Percentiles rank a stretch among this genome's conserved stretches.
Conservation (phyloP, 2,888 invertebrate genomes). For the Eudemis profundana region DNA sequence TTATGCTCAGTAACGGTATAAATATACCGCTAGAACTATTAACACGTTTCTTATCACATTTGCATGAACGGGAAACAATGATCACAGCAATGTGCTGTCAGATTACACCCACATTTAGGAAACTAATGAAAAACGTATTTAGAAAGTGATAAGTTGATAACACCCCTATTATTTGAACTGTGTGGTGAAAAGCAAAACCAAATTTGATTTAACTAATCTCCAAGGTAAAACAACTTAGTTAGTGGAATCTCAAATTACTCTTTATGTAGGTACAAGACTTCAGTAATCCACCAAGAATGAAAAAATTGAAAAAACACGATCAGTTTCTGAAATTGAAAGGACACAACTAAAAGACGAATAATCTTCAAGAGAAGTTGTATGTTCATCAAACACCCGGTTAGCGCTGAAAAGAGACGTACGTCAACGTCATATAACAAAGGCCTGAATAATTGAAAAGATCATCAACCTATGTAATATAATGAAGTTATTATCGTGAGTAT, state of each 20-base stretch:
- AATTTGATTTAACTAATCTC: not conserved
- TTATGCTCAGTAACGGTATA: slow-evolving; percentile 19
- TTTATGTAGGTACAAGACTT: too few species aligned
- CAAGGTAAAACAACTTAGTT: too few species aligned
- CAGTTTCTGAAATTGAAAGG: too few species aligned
- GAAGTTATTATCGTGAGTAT: not conserved
- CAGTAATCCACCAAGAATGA: too few species aligned
- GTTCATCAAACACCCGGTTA: too few species aligned
- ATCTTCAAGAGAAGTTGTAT: too few species aligned
- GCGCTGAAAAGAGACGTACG: too few species aligned
- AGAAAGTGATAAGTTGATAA: slow-evolving; percentile 4
- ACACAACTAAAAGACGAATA: too few species aligned
- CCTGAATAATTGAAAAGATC: not conserved
- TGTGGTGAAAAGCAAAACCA: not conserved
- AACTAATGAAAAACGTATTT: not conserved
- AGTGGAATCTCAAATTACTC: too few species aligned
- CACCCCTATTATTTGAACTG: slow-evolving; percentile 16
- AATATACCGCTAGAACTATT: slow-evolving; percentile 53
- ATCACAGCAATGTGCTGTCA: slow-evolving; percentile 13
- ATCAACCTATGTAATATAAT: not conserved
- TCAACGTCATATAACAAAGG: too few species aligned
- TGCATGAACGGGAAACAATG: slow-evolving; percentile 33
- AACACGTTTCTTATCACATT: slow-evolving; percentile 63
- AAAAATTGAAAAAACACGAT: too few species aligned
- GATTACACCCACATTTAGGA: slow-evolving; percentile 30